phyloP scores from a whole-genome alignment of 1,140 invertebrate genomes.

The Zaprionus ghesquierei region DNA sequence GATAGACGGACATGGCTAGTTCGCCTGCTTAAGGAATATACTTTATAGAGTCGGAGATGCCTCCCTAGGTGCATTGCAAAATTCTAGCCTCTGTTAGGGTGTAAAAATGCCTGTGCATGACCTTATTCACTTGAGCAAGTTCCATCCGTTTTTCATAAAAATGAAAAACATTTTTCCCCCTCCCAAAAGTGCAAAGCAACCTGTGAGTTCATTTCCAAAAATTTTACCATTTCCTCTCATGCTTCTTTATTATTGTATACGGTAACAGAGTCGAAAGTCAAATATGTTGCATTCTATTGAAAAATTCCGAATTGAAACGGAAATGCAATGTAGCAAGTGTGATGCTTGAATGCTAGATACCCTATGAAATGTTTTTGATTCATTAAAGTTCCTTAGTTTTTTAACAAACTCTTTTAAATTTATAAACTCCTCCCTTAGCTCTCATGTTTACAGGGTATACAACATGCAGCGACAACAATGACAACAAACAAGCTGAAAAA shows the following conservation, averaged over 20 bases:
- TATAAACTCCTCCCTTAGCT: too few species aligned
- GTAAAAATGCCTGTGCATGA: too few species aligned
- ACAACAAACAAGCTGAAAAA: constrained; percentile 70
- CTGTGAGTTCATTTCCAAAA: constrained; percentile 35
- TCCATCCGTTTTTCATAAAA: not conserved
- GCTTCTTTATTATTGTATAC: not conserved
- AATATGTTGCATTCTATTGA: constrained; percentile 49
- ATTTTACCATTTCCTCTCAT: constrained; percentile 5
- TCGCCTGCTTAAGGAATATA: too few species aligned
- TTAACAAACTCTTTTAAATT: too few species aligned
- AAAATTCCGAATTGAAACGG: constrained; percentile 11
- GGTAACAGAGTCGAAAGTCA: constrained; percentile 49
- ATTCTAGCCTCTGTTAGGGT: too few species aligned
- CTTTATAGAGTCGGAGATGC: too few species aligned
- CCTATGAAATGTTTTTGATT: too few species aligned
- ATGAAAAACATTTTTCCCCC: not conserved
- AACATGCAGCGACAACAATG: constrained; percentile 27
- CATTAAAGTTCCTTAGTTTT: too few species aligned
- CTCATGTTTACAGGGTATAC: constrained; percentile 39
- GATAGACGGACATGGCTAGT: too few species aligned
- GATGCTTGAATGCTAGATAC: not conserved
- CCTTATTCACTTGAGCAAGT: not conserved
- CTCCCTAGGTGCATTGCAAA: too few species aligned
- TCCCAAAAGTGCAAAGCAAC: too few species aligned
- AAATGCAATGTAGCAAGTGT: not conserved